These are phyloP conservation scores for Saguinus imperator DNA, from an alignment of 2,113 vertebrate species.

Conservation along the genomic window DNA sequence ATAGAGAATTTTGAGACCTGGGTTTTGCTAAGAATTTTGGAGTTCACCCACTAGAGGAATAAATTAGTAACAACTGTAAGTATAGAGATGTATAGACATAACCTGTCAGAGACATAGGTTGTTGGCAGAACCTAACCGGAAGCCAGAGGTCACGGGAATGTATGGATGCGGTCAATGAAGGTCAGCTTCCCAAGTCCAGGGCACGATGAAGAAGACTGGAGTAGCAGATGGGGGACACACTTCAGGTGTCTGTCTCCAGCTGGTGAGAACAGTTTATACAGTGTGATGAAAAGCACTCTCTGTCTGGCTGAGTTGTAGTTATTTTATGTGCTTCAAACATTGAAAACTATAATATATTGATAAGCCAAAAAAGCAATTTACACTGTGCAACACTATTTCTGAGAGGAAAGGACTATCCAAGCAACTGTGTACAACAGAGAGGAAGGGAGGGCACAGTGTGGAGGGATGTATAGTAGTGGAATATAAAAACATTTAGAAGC, in stretches of 20 bases:
- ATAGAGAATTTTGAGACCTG: neutral
- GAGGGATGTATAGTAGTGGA: neutral
- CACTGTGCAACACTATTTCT: neutral
- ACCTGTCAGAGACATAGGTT: too few species aligned
- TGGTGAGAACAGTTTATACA: neutral
- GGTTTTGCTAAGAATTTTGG: neutral
- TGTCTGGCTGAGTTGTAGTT: neutral
- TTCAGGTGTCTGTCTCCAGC: neutral
- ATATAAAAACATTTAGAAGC: neutral
- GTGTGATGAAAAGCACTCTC: neutral
- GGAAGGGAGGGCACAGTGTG: neutral
- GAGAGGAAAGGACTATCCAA: neutral
- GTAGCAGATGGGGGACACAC: too few species aligned
- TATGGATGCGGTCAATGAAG: neutral
- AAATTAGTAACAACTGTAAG: neutral
- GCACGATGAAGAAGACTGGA: accelerated
- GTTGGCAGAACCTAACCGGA: neutral
- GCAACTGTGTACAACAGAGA: neutral
- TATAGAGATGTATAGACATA: neutral
- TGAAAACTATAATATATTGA: neutral
- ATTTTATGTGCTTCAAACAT: neutral
- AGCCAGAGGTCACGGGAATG: neutral
- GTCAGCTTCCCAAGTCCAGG: neutral
- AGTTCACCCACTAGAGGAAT: neutral
- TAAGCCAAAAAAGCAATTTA: neutral